Base-by-base conservation (phyloP, 30 jellyfish, hydroid and myxozoan species). In the Aurelia aurita complex sp. Pacific region DNA sequence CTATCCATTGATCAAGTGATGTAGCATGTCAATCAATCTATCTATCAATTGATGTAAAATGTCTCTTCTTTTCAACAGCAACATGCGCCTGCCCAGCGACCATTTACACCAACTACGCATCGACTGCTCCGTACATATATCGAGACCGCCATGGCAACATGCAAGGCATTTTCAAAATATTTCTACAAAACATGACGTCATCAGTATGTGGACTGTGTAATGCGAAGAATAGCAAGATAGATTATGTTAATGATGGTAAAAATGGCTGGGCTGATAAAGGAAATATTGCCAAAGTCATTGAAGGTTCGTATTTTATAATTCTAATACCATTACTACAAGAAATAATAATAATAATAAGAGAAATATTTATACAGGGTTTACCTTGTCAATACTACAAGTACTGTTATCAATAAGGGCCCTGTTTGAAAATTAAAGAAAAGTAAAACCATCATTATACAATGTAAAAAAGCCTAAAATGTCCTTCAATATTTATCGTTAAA, bases 71-170 rank as follows among this genome's bases (percentile, higher is more conserved):
- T 43, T 17, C 19, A 12, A 12, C 72, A 88, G 97, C 50, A 15
- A 88, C 98, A 9, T 94, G 98, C 77, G n/a, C 91, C 52, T 94
- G 98, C 87, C 98, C 98, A 57, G 86, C 46, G 2, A 64, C 51
- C 3, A 87, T 94, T 13, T 73, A 85, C 74, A 94, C 96, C 29
- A 94, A 83, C 78, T 94, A 69, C 62, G 82, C 91, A 15, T 52
- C 64, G 8, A 17, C 62, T 12, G 69, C 29, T 5, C 97, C 97
- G 6, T 89, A 89, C 50, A 74, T 73, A 38, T 89, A 72, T 55
- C 88, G 97, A 36, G 92, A 76, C 32, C 43, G 46, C 16, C 54
- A 74, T 1, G 92, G 89, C 3, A 70, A 80, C 67, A 74, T 89
- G 90, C 67, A 51, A 57, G 97, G 97, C 13, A 66, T 89, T 3